Conservation (phyloP, 2,888 invertebrate species). For the Torymus texanus region DNA sequence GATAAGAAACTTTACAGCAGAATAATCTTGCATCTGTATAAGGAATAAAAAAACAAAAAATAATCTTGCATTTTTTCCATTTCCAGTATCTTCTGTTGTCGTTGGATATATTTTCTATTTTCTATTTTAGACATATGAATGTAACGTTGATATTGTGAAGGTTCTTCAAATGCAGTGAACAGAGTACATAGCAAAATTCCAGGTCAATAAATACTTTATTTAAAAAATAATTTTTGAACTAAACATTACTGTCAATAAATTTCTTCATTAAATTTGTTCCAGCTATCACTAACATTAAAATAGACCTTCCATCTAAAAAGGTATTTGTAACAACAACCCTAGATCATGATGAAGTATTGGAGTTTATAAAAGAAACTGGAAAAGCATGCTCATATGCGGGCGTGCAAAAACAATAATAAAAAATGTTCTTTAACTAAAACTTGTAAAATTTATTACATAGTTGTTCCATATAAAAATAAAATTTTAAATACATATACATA, state of each 20-base stretch:
- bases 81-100: no score
- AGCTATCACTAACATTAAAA: slow-evolving; percentile 81
- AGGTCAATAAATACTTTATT: slow-evolving; percentile 61
- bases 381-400: slow-evolving; percentile 82
- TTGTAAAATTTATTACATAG: slow-evolving; percentile 28
- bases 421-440: slow-evolving; percentile 6
- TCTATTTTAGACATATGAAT: slow-evolving; percentile 80
- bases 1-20: no score
- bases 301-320: slow-evolving; percentile 83
- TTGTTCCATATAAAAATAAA: slow-evolving; percentile 41
- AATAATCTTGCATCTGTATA: no score
- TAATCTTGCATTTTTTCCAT: no score
- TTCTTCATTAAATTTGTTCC: slow-evolving; percentile 50
- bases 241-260: not conserved
- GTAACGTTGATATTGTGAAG: slow-evolving; percentile 92
- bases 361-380: slow-evolving; percentile 87
- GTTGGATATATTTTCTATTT: not conserved
- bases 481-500: slow-evolving; percentile 12
- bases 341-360: slow-evolving; percentile 81
- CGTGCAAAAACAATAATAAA: slow-evolving; percentile 61
- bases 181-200: slow-evolving; percentile 84
- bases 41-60: no score
- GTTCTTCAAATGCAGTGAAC: slow-evolving; percentile 92
- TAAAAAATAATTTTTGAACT: slow-evolving; percentile 30
- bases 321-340: slow-evolving; percentile 83